Percentiles rank a stretch among this genome's conserved stretches.
Conservation (phyloP, 1,140 invertebrate genomes). For the Chionoecetes opilio region DNA sequence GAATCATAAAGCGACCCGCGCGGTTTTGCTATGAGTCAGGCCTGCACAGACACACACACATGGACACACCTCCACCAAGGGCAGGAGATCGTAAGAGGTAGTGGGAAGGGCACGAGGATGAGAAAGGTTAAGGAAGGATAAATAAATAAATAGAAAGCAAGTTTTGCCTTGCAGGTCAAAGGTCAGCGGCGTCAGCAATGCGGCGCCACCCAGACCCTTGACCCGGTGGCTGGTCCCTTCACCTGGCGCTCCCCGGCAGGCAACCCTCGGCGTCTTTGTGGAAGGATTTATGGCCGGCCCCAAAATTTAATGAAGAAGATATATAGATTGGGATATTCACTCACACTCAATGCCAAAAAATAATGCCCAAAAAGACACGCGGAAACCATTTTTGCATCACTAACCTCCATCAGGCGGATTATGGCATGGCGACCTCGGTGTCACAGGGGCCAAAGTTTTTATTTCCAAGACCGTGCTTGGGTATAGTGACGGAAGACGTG, state of each 20-base stretch:
- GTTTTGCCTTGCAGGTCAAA: background rate
- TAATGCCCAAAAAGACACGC: too few relatives aligned
- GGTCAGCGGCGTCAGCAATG: conserved; percentile 49
- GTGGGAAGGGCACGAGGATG: background rate
- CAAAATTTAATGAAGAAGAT: conserved; percentile 31
- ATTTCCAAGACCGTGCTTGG: background rate
- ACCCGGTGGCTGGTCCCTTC: background rate
- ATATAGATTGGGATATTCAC: background rate
- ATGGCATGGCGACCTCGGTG: background rate
- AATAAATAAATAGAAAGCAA: background rate
- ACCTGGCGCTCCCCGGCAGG: background rate
- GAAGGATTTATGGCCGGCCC: background rate
- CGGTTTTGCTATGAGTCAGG: background rate
- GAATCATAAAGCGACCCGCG: conserved; percentile 38
- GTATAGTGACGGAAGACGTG: too few relatives aligned
- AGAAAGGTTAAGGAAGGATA: background rate
- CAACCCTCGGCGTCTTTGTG: background rate
- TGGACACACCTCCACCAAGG: background rate
- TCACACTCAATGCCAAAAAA: background rate
- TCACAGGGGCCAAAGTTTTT: background rate
- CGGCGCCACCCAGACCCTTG: conserved; percentile 9
- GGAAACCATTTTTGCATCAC: too few relatives aligned
- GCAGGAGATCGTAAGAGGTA: background rate
- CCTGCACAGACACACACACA: background rate
- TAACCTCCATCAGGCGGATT: too few relatives aligned